Evolutionary conservation across 2,113 vertebrate species (phyloP).

Genomic region (Bungarus multicinctus): DNA sequence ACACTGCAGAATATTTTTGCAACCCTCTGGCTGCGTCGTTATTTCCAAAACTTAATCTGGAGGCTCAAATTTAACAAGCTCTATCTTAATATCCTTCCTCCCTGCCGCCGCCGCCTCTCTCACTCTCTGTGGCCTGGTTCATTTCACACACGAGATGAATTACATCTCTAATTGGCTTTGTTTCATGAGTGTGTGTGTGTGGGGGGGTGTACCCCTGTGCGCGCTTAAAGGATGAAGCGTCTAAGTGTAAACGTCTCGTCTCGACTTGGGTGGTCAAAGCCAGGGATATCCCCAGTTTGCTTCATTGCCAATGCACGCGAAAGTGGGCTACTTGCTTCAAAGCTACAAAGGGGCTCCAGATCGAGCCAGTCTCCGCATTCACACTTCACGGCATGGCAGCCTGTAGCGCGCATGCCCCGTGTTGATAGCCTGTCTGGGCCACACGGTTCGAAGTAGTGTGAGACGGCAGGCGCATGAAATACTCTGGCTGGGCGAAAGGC

Average conservation of each 20-base stretch:
- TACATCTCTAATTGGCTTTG: slow-evolving; percentile 78
- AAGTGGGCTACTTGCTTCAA: slow-evolving; percentile 59
- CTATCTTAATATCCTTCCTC: slow-evolving; percentile 62
- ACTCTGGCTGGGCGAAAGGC: neutral
- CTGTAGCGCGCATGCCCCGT: slow-evolving; percentile 67
- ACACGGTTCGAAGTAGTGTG: neutral
- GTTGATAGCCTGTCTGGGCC: slow-evolving; percentile 8
- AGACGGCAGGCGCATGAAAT: neutral
- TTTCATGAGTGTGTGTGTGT: slow-evolving; percentile 60
- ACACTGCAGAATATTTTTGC: slow-evolving; percentile 32
- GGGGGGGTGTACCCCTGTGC: neutral
- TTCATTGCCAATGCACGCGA: slow-evolving; percentile 68
- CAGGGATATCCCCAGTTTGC: slow-evolving; percentile 71
- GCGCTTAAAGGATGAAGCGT: slow-evolving; percentile 65
- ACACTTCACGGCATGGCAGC: slow-evolving; percentile 72
- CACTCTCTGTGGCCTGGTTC: slow-evolving; percentile 72
- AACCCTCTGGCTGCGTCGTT: neutral
- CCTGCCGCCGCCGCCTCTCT: neutral
- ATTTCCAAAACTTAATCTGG: slow-evolving; percentile 43
- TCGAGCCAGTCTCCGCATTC: slow-evolving; percentile 76
- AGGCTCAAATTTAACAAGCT: slow-evolving; percentile 62
- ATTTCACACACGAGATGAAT: slow-evolving; percentile 70
- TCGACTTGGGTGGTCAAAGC: slow-evolving; percentile 80
- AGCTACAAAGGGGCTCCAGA: slow-evolving; percentile 70
- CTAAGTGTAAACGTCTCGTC: slow-evolving; percentile 66